Conservation (phyloP, 1,140 invertebrate species). For the Drosophila pseudoobscura region DNA sequence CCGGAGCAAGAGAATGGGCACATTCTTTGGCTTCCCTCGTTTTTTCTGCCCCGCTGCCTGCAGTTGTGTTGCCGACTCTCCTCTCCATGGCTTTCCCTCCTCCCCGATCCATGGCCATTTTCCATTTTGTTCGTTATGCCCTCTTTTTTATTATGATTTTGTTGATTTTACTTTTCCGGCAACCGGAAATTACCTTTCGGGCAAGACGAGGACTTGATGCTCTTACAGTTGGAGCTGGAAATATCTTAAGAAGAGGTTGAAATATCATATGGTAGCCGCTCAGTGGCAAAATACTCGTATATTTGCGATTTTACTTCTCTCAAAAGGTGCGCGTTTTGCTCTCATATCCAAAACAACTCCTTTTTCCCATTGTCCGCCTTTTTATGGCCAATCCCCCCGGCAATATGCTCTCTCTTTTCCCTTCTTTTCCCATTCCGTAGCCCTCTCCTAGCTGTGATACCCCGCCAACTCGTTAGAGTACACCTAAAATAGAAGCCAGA, state of each 20-base stretch:
- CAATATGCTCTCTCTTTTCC: too few species aligned
- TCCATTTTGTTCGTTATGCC: constrained; percentile 62
- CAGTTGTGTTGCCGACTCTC: constrained; percentile 16
- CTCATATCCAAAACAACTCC: too few species aligned
- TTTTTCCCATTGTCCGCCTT: too few species aligned
- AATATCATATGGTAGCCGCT: too few species aligned
- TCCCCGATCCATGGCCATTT: constrained; percentile 20
- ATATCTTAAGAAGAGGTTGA: too few species aligned
- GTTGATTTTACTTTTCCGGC: constrained; percentile 72
- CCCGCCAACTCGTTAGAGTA: neutral
- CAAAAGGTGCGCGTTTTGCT: too few species aligned
- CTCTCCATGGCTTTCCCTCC: neutral
- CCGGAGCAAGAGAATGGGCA: neutral
- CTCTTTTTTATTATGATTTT: constrained; percentile 72
- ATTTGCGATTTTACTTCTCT: too few species aligned
- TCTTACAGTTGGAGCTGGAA: constrained; percentile 4
- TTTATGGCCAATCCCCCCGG: too few species aligned
- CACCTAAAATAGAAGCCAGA: neutral
- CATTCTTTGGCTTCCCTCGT: constrained; percentile 22
- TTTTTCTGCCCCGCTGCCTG: constrained; percentile 2
- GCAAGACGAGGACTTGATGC: constrained; percentile 23
- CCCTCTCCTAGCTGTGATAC: too few species aligned
- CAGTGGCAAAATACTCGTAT: too few species aligned
- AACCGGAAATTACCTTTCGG: constrained; percentile 32
- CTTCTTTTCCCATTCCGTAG: neutral